Evolutionary conservation across 1,140 invertebrate genomes (phyloP), one percentile per base, ranked within the genome.

Genomic region (Papilio dardanus): DNA sequence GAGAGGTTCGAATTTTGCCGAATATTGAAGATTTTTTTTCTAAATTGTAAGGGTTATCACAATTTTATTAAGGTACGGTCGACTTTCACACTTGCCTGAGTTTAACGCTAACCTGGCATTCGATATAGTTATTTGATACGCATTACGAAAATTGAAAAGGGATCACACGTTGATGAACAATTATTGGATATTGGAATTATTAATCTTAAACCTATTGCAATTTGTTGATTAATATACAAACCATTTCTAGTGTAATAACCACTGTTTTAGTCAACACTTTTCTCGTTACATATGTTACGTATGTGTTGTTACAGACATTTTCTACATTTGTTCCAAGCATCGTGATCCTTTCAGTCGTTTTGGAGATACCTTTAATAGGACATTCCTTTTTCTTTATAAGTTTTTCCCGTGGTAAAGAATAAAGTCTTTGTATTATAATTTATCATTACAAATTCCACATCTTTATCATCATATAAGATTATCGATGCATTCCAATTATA

Each of bases 91-190:
- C 54, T 62, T 62, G 54, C 54, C 24, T 62, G 54, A 62, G 24
- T 62, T 62, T 62, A 62, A 62, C 54, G 54, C 54, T 62, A 62
- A 28, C 54, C 54, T 62, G 54, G 54, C 24, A 62, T 62, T 28
- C 54, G 24, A 62, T 62, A 62, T 62, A 62, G 24, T 62, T 62
- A 62, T 62, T 12, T 62, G 54, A 62, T 62, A 28, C 54, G 24
- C 54, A 62, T 62, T 62, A 62, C 24, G 54, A 28, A 62, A 62
- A 62, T 62, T 62, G 54, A 62, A 62, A 28, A 62, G 54, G 54
- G 54, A 62, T 62, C 54, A 62, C 54, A 62, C 54, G 21, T 62
- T 62, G 54, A 62, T 62, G 54, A 62, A 62, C 54, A 62, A 62
- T 62, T 62, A 30, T 62, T 28, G 54, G 24, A 62, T 62, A 62